Evolutionary conservation across 1,140 invertebrate species (phyloP).

Genomic region (Melanaphis sacchari): DNA sequence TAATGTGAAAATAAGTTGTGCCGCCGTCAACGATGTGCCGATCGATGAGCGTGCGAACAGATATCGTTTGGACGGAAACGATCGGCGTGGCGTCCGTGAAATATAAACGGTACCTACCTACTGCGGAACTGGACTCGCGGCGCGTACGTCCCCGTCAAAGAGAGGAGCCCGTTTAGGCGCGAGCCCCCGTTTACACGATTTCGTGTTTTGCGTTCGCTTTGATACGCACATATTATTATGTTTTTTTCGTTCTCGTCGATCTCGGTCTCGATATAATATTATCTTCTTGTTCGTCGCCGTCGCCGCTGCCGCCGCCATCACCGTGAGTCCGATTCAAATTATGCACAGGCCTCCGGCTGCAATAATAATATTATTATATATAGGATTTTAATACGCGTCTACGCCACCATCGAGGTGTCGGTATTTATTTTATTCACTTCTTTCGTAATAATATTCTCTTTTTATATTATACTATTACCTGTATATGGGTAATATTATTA

Average conservation of each 20-base stretch:
- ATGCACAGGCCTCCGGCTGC: not conserved
- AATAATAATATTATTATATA: not conserved
- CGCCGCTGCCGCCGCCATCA: no score
- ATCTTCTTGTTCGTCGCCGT: not conserved
- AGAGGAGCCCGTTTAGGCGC: not conserved
- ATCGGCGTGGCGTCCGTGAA: not conserved
- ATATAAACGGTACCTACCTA: not conserved
- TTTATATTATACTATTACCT: no score
- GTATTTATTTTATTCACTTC: not conserved
- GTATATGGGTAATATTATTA: not conserved
- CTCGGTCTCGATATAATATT: not conserved
- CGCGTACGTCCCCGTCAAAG: constrained; percentile 16
- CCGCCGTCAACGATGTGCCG: constrained; percentile 23
- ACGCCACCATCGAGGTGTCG: not conserved
- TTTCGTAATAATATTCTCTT: not conserved
- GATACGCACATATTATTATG: not conserved
- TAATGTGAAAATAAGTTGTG: not conserved
- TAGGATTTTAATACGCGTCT: not conserved
- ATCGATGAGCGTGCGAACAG: constrained; percentile 49
- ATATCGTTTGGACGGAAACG: constrained; percentile 38
- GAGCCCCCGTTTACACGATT: constrained; percentile 39
- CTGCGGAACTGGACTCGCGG: not conserved
- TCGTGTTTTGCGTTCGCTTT: not conserved
- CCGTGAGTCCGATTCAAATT: not conserved
- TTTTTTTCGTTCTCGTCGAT: not conserved